Evolutionary conservation across 2,113 vertebrate species (phyloP), one percentile per base, ranked within the genome.

Genomic region (Callorhinus ursinus): DNA sequence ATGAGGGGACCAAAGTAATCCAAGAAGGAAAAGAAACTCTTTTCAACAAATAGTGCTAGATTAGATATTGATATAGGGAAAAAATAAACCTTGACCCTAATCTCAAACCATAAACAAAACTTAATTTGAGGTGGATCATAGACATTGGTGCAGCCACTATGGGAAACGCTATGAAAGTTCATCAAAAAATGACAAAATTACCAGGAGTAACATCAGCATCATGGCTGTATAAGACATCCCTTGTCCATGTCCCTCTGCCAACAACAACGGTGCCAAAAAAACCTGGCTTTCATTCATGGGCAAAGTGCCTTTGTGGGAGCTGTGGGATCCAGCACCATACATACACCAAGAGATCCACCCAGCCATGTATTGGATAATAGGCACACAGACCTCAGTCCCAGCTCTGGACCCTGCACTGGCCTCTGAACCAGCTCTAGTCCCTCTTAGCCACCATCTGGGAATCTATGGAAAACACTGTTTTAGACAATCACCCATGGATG

Each of bases 21-120:
- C 51, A 96, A 88, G 63, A 14, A 36, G 36, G n/a, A 59, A 96
- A 96, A 61, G 22, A 91, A 92, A 86, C 14, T 74, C 36, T 90
- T 89, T 89, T 90, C 57, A 86, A 89, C 63, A 92, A 92, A 94
- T 69, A 16, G 14, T 85, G 28, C 46, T 84, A 15, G 53, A 84
- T 72, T 92, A 88, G 85, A 86, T 59, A 95, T 13, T 59, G 71
- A 83, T 91, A 71, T 79, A 26, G 31, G 28, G 8, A 42, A 85
- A 63, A 97, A 81, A 86, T 72, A 49, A 88, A 57, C 53, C 26
- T 88, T 94, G 46, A 89, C 71, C 46, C 16, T 72, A 89, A 77
- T 69, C 36, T 76, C 39, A 90, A 7, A 79, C n/a, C 11, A 87
- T 72, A 49, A 4, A 88, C 6, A 91, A 91, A 74, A 93, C 39